These are phyloP conservation scores for Tetrao urogallus DNA, from an alignment of 2,113 vertebrate species.

Conservation along the genomic window DNA sequence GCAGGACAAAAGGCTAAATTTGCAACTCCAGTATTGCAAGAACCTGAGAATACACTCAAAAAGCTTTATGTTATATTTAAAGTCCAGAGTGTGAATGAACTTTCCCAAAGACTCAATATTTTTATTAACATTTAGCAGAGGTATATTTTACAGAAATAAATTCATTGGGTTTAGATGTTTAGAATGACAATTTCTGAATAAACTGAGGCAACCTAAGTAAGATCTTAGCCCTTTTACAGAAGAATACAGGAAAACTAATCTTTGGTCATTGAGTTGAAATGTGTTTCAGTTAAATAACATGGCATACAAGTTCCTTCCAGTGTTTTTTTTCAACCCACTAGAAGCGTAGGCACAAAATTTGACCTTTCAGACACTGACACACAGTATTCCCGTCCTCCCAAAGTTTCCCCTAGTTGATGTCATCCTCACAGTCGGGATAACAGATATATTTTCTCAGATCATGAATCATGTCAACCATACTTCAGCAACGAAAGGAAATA, in stretches of 20 bases:
- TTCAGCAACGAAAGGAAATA: neutral
- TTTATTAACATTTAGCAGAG: constrained; percentile 55
- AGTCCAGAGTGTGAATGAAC: constrained; percentile 24
- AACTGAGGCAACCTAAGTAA: neutral
- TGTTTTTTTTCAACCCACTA: neutral
- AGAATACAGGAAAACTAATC: neutral
- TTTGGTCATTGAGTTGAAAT: neutral
- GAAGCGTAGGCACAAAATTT: neutral
- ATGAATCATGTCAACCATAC: neutral
- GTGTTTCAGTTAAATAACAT: neutral
- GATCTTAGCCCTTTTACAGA: neutral
- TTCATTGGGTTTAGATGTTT: neutral
- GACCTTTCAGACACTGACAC: neutral
- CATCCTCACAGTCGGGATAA: neutral
- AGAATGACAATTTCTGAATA: neutral
- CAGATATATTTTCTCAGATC: neutral
- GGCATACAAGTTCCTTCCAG: neutral
- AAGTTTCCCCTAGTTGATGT: neutral
- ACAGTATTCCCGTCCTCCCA: neutral
- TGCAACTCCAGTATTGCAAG: constrained; percentile 33
- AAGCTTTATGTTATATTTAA: constrained; percentile 36
- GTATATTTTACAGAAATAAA: constrained; percentile 52
- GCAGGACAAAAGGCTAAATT: constrained; percentile 15
- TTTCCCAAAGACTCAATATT: constrained; percentile 42
- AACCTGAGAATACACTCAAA: constrained; percentile 35